Evolutionary conservation across 2,888 invertebrate genomes (phyloP).

Genomic region (Dugesia japonica): DNA sequence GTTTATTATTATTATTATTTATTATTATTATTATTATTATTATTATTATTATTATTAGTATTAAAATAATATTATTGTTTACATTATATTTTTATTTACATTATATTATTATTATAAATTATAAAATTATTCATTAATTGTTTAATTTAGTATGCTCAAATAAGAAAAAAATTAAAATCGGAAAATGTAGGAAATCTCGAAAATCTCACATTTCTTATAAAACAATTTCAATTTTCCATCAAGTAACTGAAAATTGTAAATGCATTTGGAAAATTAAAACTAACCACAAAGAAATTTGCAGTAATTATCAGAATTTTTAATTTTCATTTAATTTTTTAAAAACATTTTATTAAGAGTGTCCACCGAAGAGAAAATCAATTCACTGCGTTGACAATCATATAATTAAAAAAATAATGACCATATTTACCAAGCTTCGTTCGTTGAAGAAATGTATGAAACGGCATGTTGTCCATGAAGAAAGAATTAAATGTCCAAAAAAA

Average conservation of each 20-base stretch:
- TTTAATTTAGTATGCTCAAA: neutral
- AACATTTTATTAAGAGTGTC: conserved; percentile 22
- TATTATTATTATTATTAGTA: too few species aligned
- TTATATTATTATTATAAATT: too few species aligned
- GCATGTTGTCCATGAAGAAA: neutral
- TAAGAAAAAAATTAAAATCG: neutral
- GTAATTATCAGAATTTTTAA: neutral
- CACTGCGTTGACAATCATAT: conserved; percentile 21
- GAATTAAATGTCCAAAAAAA: conserved; percentile 11
- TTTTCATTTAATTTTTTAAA: neutral
- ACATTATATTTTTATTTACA: too few species aligned
- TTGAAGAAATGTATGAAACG: conserved; percentile 12
- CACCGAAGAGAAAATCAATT: neutral
- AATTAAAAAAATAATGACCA: neutral
- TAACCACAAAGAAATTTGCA: neutral
- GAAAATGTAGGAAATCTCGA: neutral
- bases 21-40: neutral
- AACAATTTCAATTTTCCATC: neutral
- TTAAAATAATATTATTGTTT: too few species aligned
- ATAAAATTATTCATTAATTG: too few species aligned
- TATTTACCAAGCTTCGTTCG: neutral
- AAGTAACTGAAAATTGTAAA: conserved; percentile 6
- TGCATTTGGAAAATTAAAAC: conserved; percentile 17
- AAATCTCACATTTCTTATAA: neutral
- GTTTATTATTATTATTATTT: neutral